phyloP scores from a whole-genome alignment of 2,113 vertebrate genomes.

The Eptesicus fuscus region DNA sequence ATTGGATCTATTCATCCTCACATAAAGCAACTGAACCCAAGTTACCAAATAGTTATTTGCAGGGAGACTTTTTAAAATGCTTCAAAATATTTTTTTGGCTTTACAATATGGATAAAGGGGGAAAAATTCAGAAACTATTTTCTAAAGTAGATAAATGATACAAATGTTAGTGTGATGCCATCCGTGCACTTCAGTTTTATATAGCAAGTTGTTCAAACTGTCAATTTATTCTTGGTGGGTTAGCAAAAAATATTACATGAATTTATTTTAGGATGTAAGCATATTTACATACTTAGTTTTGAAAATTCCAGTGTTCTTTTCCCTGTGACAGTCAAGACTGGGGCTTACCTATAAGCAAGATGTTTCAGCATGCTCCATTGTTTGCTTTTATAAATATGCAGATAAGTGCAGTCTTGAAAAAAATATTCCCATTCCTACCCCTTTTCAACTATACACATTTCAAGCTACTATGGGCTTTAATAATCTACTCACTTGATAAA shows the following conservation, averaged over 20 bases:
- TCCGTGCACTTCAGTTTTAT: background rate
- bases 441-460: conserved; percentile 47
- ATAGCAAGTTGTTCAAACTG: conserved; percentile 37
- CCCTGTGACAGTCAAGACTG: background rate
- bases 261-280: background rate
- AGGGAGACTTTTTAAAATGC: background rate
- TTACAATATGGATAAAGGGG: conserved; percentile 17
- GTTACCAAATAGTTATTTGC: conserved; percentile 23
- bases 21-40: conserved; percentile 69
- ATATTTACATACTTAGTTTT: conserved; percentile 52
- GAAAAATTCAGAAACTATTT: conserved; percentile 40
- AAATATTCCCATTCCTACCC: background rate
- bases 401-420: background rate
- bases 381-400: background rate
- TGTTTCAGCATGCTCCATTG: background rate
- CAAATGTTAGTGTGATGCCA: background rate
- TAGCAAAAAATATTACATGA: conserved; percentile 17
- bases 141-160: conserved; percentile 35
- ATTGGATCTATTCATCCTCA: conserved; percentile 82
- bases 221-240: background rate
- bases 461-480: background rate
- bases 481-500: background rate
- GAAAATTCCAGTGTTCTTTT: conserved; percentile 29
- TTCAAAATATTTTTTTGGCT: background rate
- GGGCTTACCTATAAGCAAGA: background rate